Conservation (phyloP, 2,888 invertebrate genomes). For the Lithophane semibrunnea region DNA sequence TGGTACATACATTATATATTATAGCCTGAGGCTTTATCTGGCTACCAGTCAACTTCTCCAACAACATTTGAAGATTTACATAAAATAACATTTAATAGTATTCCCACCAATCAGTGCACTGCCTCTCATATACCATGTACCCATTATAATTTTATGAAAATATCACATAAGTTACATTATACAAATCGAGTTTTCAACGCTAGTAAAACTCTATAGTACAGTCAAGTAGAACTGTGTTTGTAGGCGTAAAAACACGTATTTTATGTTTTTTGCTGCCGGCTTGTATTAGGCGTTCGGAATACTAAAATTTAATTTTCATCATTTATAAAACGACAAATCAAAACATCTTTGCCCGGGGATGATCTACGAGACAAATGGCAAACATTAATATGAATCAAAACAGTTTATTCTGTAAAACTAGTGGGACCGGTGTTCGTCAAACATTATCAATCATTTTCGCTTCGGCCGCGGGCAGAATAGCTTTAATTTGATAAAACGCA, state of each 20-base stretch:
- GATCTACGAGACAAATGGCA: conserved; percentile 82
- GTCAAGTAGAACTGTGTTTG: conserved; percentile 11
- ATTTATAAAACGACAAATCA: conserved; percentile 64
- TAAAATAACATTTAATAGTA: conserved; percentile 50
- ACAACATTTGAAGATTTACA: conserved; percentile 52
- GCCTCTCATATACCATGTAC: conserved; percentile 24
- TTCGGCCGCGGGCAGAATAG: conserved; percentile 82
- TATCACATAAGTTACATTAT: conserved; percentile 4
- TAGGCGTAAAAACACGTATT: conserved; percentile 15
- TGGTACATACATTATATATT: conserved; percentile 51
- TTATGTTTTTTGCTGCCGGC: conserved; percentile 16
- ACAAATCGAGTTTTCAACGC: conserved; percentile 25
- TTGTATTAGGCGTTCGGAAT: neutral
- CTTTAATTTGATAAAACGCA: conserved; percentile 91
- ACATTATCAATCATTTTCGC: conserved; percentile 88
- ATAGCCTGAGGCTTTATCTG: conserved; percentile 63
- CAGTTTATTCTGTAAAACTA: conserved; percentile 90
- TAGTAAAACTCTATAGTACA: neutral
- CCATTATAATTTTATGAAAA: conserved; percentile 19
- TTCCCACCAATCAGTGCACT: conserved; percentile 47
- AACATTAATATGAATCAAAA: conserved; percentile 87
- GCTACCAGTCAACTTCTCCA: conserved; percentile 56
- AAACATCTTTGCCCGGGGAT: conserved; percentile 58
- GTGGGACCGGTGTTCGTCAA: conserved; percentile 83
- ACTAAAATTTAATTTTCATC: conserved; percentile 37